Evolutionary conservation across 2,888 invertebrate genomes (phyloP).

Genomic region (Rhimphoctona megacephalus): DNA sequence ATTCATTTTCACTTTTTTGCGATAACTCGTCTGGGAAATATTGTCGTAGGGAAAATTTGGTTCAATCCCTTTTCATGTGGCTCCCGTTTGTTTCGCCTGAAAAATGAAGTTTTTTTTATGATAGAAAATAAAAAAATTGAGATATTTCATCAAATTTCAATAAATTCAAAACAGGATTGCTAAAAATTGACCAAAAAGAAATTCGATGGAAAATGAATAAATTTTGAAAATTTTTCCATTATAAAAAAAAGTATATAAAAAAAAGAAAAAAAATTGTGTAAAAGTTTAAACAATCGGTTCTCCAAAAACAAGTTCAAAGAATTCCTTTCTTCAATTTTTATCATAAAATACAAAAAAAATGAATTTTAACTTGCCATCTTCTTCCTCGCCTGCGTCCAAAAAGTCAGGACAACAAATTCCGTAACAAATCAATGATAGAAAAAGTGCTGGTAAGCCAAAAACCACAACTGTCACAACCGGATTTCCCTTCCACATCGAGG

Average conservation of each 20-base stretch:
- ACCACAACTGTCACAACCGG: slow-evolving; percentile 96
- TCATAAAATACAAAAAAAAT: neutral
- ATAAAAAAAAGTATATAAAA: neutral
- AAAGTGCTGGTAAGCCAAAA: slow-evolving; percentile 97
- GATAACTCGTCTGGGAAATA: slow-evolving; percentile 13
- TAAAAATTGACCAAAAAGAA: neutral
- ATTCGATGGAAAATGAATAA: neutral
- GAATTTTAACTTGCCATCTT: slow-evolving; percentile 84
- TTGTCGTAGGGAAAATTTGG: slow-evolving; percentile 52
- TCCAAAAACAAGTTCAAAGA: too few relatives aligned
- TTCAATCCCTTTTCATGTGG: slow-evolving; percentile 82
- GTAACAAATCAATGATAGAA: slow-evolving; percentile 97
- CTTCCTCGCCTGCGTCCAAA: slow-evolving; percentile 95
- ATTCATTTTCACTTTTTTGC: slow-evolving; percentile 9
- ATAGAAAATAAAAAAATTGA: neutral
- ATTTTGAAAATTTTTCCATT: neutral
- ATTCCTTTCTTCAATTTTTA: neutral
- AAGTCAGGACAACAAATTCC: slow-evolving; percentile 98
- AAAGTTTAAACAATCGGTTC: too few relatives aligned
- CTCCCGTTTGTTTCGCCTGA: slow-evolving; percentile 70
- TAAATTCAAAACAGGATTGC: neutral
- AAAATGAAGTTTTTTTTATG: slow-evolving; percentile 11
- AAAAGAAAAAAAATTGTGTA: too few relatives aligned
- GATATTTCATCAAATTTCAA: neutral
- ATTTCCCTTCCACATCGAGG: slow-evolving; percentile 96